Evolutionary conservation across 1,140 invertebrate species (phyloP).

Genomic region (Sinonovacula constricta): DNA sequence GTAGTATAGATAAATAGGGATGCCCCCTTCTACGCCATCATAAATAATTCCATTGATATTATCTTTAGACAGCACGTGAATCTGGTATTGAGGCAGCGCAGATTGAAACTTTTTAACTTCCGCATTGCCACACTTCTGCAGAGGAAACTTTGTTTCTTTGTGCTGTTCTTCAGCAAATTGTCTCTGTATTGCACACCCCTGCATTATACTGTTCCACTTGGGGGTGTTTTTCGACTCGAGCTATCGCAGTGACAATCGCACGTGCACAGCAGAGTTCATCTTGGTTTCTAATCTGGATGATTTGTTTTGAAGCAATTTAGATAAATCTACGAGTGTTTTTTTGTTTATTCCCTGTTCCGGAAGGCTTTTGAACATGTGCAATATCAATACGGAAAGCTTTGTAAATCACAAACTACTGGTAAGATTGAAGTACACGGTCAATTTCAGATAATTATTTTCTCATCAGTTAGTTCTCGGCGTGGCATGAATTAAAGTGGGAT

Average conservation of each 20-base stretch:
- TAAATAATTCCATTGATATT: slow-evolving; percentile 5
- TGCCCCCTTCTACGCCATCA: not conserved
- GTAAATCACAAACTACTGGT: too few relatives aligned
- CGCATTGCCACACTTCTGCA: not conserved
- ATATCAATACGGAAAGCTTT: too few relatives aligned
- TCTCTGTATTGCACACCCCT: not conserved
- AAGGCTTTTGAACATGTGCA: too few relatives aligned
- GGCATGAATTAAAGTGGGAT: too few relatives aligned
- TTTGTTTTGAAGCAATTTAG: too few relatives aligned
- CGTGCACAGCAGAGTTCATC: slow-evolving; percentile 21
- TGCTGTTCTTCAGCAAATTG: not conserved
- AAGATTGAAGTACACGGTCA: too few relatives aligned
- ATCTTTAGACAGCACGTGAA: not conserved
- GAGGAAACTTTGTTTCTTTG: not conserved
- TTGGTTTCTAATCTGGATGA: too few relatives aligned
- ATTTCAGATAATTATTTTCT: too few relatives aligned
- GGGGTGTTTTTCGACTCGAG: slow-evolving; percentile 3
- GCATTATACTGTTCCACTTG: slow-evolving; percentile 10
- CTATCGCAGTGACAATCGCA: slow-evolving; percentile 3
- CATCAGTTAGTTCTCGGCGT: too few relatives aligned
- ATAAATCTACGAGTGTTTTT: too few relatives aligned
- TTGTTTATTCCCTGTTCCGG: too few relatives aligned
- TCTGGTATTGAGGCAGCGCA: not conserved
- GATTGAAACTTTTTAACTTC: not conserved
- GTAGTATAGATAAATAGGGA: slow-evolving; percentile 12